A percentile compares a stretch with the other conserved stretches of the same genome.
Evolutionary conservation across 2,888 invertebrate species (phyloP).

Genomic region (Cybosia mesomella): DNA sequence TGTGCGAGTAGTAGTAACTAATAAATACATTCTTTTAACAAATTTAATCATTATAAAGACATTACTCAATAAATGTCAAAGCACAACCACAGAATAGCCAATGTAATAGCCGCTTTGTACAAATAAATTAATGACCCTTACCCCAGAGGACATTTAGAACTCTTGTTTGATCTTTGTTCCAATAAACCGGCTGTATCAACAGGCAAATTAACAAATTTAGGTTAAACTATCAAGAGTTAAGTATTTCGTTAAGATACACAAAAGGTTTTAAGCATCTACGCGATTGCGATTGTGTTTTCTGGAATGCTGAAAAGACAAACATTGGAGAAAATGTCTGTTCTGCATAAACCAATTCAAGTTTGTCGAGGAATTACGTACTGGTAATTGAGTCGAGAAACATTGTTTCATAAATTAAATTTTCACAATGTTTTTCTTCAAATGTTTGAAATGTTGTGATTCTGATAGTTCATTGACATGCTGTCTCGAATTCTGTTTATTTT

Average conservation of each 20-base stretch:
- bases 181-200: constrained; percentile 18
- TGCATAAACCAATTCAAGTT: background rate
- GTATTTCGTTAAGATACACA: constrained; percentile 11
- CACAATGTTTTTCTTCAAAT: background rate
- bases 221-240: constrained; percentile 2
- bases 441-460: background rate
- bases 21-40: too few relatives aligned
- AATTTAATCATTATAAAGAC: too few relatives aligned
- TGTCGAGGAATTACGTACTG: background rate
- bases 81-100: constrained; percentile 2
- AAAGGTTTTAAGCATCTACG: background rate
- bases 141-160: constrained; percentile 31
- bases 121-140: constrained; percentile 42
- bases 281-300: constrained; percentile 8
- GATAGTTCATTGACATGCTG: background rate
- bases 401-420: background rate
- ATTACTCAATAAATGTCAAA: too few relatives aligned
- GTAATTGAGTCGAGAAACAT: constrained; percentile 1
- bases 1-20: too few relatives aligned
- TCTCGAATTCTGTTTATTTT: background rate
- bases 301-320: constrained; percentile 7
- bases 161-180: constrained; percentile 22
- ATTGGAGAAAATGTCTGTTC: background rate
- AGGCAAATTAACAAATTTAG: constrained; percentile 13
- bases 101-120: constrained; percentile 41